Evolutionary conservation across 2,888 invertebrate genomes (phyloP), one percentile per base, ranked within the genome.

Genomic region (Pharmacophagus antenor): DNA sequence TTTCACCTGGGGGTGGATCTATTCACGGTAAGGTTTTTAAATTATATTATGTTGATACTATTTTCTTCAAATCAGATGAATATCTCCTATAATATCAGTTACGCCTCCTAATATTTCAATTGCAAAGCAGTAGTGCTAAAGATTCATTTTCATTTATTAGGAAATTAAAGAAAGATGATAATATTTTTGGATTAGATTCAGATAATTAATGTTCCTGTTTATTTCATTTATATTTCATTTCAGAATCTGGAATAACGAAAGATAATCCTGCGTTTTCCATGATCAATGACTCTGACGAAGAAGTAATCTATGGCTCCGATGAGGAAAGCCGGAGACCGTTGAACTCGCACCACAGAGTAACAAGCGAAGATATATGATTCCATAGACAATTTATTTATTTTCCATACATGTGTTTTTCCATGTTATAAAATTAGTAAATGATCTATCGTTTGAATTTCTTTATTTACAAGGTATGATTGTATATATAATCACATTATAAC

Each of bases 231-330:
- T n/a, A n/a, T n/a, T n/a, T n/a, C n/a, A n/a, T 92, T 92, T 60
- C 91, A 96, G 98, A 98, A 85, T 93, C 96, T 53, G 94, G 96
- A 53, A 96, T 99, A 70, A 96, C 97, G 55, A 98, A 98, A 89
- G 99, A 99, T 91, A 98, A 99, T 91, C 98, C 99, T 51, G 96
- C 98, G 12, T 97, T 99, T 85, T 98, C 98, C 21, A 99, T 99
- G 98, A 95, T 99, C 71, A 99, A 99, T 85, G 99, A 99, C 78
- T 98, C 98, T 0, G 99, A 99, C 77, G 99, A 99, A 83, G 98
- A 98, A 68, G 97, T 98, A 8, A 95, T 98, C 72, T 98, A 98
- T 80, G 98, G 98, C 21, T 96, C 97, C 0, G 97, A 97, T 66
- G 97, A 97, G 73, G 97, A 97, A 72, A 96, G 95, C 73, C 92